Evolutionary conservation across 2,888 invertebrate genomes (phyloP), one percentile per base, ranked within the genome.

Genomic region (Eristalinus sepulchralis): DNA sequence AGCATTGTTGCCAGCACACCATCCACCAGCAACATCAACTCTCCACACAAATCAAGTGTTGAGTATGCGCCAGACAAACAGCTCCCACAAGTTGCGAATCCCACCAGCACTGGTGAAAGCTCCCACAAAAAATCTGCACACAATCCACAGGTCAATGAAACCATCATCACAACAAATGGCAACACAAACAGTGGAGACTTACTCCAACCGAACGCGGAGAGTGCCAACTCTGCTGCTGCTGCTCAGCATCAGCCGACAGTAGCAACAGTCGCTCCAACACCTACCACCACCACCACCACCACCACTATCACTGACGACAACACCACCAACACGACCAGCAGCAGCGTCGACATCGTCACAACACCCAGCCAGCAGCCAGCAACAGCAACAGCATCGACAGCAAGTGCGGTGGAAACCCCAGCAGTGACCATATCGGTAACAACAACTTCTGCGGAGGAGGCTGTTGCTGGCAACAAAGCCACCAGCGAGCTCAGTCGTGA

Each of bases 401-500:
- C 70, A 33, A 55, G 77, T 66, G 55, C 68, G 13, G 62, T 63
- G 31, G 88, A 89, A 88, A 87, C 88, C 83, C 68, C 88, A 70
- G 55, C 85, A 84, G 68, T 78, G 81, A 77, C 87, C 87, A 87
- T 87, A 72, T 87, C 87, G 87, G 87, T 84, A 62, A 88, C 84
- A 76, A 73, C 83, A 83, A 79, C 85, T 73, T 63, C 75, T 75
- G 77, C 71, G 76, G 88, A 78, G 77, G 83, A 87, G 85, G 88
- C 88, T 88, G 89, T 89, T 89, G 89, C 89, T 89, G 88, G 89
- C 89, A 89, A 89, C 89, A 89, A 88, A 88, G 82, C 89, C 89
- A 89, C 88, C 88, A 88, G 83, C 82, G 89, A 89, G 88, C 89
- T 90, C 90, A 91, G 91, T 92, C 91, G 92, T 91, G 91, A 91